Evolutionary conservation across 2,797 vertebrate species (phyloP).

Genomic region (Synanceia verrucosa): DNA sequence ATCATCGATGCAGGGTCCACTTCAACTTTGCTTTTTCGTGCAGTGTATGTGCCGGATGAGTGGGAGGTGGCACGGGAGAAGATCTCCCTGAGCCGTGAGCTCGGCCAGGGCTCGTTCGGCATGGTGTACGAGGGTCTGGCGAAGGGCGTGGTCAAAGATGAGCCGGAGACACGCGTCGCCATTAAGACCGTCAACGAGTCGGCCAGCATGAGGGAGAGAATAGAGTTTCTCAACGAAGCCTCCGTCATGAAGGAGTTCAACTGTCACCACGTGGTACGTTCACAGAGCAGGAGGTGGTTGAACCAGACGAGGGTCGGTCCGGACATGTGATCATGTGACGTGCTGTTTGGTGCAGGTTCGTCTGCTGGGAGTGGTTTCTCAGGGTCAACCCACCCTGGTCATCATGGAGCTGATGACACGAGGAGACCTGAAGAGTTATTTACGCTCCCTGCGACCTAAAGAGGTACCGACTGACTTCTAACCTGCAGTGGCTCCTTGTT

Average conservation of each 20-base stretch:
- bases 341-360: slow-evolving; percentile 86
- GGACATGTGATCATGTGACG: not conserved
- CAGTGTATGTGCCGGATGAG: slow-evolving; percentile 97
- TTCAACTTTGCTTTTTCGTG: not conserved
- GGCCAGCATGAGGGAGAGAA: slow-evolving; percentile 96
- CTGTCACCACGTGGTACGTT: slow-evolving; percentile 96
- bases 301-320: not conserved
- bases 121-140: slow-evolving; percentile 98
- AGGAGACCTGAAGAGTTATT: slow-evolving; percentile 96
- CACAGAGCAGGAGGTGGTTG: not conserved
- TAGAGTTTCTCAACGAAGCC: slow-evolving; percentile 97
- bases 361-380: slow-evolving; percentile 96
- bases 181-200: slow-evolving; percentile 98
- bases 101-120: slow-evolving; percentile 97
- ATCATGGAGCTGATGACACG: slow-evolving; percentile 99
- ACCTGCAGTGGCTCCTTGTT: not conserved
- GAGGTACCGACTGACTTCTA: slow-evolving; percentile 81
- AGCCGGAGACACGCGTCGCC: slow-evolving; percentile 93
- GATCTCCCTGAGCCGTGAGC: slow-evolving; percentile 92
- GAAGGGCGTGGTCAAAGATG: slow-evolving; percentile 97
- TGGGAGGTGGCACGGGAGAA: slow-evolving; percentile 98
- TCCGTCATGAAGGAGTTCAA: slow-evolving; percentile 99
- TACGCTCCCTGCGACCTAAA: slow-evolving; percentile 92
- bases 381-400: slow-evolving; percentile 97
- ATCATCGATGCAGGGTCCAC: rapidly evolving